Conservation (phyloP, 2,113 vertebrate genomes). For the Dendropsophus ebraccatus region DNA sequence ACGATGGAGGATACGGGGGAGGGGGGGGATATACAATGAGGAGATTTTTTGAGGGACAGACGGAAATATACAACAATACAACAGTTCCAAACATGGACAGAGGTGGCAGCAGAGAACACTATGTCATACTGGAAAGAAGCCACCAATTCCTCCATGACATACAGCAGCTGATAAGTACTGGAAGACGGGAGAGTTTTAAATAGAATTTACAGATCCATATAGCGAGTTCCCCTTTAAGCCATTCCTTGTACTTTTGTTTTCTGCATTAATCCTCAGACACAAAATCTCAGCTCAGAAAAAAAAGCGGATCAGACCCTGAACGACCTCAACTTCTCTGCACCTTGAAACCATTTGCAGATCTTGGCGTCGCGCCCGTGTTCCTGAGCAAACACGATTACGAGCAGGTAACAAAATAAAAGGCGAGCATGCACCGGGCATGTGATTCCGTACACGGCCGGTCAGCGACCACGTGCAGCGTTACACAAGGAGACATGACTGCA, state of each 20-base stretch:
- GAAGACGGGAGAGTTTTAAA: too few relatives aligned
- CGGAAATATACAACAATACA: too few relatives aligned
- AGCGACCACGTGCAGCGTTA: background rate
- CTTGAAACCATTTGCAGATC: conserved; percentile 30
- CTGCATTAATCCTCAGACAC: background rate
- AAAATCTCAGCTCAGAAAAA: background rate
- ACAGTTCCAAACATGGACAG: too few relatives aligned
- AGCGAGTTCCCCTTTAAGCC: too few relatives aligned
- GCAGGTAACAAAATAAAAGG: conserved; percentile 17
- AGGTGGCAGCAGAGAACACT: too few relatives aligned
- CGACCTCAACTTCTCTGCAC: background rate
- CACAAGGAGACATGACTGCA: background rate
- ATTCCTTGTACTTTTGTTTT: background rate
- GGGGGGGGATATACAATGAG: too few relatives aligned
- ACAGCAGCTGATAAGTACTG: too few relatives aligned
- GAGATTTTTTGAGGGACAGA: too few relatives aligned
- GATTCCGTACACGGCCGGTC: background rate
- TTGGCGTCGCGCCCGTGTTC: background rate
- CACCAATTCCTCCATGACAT: too few relatives aligned
- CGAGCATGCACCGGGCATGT: background rate
- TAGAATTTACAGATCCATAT: too few relatives aligned
- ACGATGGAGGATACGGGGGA: too few relatives aligned
- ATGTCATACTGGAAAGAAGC: too few relatives aligned
- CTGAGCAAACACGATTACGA: conserved; percentile 9
- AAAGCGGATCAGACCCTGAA: background rate